Base-by-base conservation (phyloP, 2,888 invertebrate genomes). In the Nipponacmea schrenckii region DNA sequence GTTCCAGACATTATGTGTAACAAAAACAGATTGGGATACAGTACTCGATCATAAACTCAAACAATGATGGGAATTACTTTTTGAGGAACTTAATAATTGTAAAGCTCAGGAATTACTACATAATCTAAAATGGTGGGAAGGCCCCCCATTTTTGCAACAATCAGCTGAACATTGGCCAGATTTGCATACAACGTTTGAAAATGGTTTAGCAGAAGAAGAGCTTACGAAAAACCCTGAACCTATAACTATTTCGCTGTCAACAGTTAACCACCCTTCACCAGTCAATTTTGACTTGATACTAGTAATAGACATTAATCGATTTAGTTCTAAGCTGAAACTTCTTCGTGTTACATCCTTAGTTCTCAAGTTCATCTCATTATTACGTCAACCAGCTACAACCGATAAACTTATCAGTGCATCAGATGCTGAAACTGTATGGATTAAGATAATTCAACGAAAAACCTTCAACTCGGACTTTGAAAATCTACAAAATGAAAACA, bases 171-270 rank as follows among this genome's bases (percentile, higher is more conserved):
- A 17, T n/a, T 56, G 56, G 17, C 56, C 56, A n/a, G 56, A 56
- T 31, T 44, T 64, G 39, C 20, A 39, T 14, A 64, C 64, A 20
- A 64, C 27, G 24, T 64, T 64, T 64, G 64, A 64, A 31, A 31
- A 31, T n/a, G 31, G 8, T 44, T 14, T 12, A 31, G 17, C 45
- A 31, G 31, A 31, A 31, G 44, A 56, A 10, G 56, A 56, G 56
- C 56, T 56, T 24, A 56, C 7, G 20, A 56, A 56, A 56, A 20
- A 8, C 24, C 56, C 56, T 3, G n/a, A 56, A 39, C 27, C 39
- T n/a, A 31, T 39, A 31, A 64, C 31, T 8, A 20, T 31, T 39
- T 39, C 45, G 39, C 5, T 44, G 17, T 64, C 64, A 31, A 39
- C 45, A 45, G 20, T 64, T 44, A 31, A 39, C 45, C 24, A 39